Evolutionary conservation across 2,888 invertebrate genomes (phyloP).

Genomic region (Diaprepes abbreviatus): DNA sequence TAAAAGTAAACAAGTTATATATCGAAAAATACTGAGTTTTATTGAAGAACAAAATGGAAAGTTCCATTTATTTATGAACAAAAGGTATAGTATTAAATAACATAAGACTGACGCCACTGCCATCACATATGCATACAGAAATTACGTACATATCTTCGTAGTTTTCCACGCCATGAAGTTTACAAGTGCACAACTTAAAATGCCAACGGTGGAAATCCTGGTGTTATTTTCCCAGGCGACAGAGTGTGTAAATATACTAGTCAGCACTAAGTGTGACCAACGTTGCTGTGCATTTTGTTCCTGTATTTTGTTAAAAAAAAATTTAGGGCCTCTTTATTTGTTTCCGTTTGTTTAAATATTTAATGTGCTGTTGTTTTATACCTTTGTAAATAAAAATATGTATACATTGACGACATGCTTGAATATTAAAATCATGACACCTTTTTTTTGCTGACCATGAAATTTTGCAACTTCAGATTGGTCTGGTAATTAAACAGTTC

Average conservation of each 20-base stretch:
- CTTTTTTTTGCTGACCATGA: no score
- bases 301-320: neutral
- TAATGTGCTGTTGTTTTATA: no score
- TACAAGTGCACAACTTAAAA: constrained; percentile 11
- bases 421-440: no score
- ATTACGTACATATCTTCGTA: neutral
- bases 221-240: constrained; percentile 11
- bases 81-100: no score
- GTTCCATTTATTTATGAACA: no score
- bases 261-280: neutral
- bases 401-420: no score
- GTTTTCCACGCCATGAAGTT: neutral
- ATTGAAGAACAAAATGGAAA: no score
- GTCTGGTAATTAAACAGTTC: no score
- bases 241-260: constrained; percentile 11
- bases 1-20: no score
- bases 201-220: constrained; percentile 4
- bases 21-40: no score
- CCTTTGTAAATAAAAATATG: no score
- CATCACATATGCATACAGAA: neutral
- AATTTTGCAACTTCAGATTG: no score
- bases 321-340: neutral
- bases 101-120: neutral
- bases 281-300: neutral
- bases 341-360: neutral